Base-by-base conservation (phyloP, 2,113 vertebrate species). In the Neopipo cinnamomea region DNA sequence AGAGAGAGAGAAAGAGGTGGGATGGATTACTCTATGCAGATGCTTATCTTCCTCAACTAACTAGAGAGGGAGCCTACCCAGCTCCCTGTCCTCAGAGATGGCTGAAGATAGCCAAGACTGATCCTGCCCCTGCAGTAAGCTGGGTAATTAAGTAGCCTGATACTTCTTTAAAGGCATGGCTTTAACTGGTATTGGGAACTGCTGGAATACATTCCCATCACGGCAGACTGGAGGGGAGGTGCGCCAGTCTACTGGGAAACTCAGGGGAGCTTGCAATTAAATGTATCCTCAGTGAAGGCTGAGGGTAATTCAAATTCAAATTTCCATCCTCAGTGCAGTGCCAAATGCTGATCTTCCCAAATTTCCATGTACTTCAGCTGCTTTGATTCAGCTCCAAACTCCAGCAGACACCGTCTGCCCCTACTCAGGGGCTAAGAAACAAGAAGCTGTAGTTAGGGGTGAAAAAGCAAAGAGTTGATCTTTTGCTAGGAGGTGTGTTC, bases 1-100 rank as follows among this genome's bases (percentile, higher is more conserved):
- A 74, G 78, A 63, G 75, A 53, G 77, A n/a, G 58, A 63, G 50
- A 52, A 16, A 67, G 70, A 63, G 39, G 50, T 84, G 52, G 92
- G 76, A 92, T 92, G 84, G 83, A 89, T 96, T 92, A 71, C 88
- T 71, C 65, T 78, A 42, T 71, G 76, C 73, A 93, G 92, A 95
- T 95, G 67, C 46, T 88, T 95, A 91, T 97, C 95, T 89, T 74
- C 73, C 61, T 86, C 39, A 33, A 11, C 42, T 42, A 59, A 81
- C 86, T 92, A 9, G 70, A 84, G 65, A n/a, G 52, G 47, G 39
- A 91, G 68, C 65, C 88, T 93, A 8, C 39, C 7, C 3, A 31
- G 39, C 88, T 85, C 85, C 63, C 67, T 53, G 76, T 68, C 56
- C 78, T 73, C 76, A 76, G 71, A 88, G 85, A 88, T 93, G 50